Base-by-base conservation (phyloP, 2,797 vertebrate species). In the Lagocephalus sceleratus region DNA sequence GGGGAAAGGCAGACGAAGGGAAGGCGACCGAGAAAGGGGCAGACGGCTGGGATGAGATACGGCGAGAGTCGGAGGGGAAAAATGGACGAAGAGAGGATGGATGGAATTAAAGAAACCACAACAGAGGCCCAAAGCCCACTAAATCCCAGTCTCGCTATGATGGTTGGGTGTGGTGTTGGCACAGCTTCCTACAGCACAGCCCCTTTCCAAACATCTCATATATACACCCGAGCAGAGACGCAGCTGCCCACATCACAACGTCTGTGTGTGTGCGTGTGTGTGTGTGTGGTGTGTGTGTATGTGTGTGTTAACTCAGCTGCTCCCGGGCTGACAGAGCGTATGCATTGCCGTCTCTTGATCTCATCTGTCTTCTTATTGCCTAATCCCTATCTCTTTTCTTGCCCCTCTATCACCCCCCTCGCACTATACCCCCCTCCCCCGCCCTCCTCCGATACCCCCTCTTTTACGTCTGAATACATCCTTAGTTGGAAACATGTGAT, bases 291-390 rank as follows among this genome's bases (percentile, higher is more conserved):
- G 58, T 60, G 44, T 57, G 61, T 64, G 45, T 61, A 50, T 69
- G 68, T 70, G 77, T 65, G 69, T 35, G 62, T 64, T 53, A 55
- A 60, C 68, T 71, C 77, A 83, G 73, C 70, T 75, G 75, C 84
- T 82, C 71, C 63, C 73, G 78, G 76, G 69, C 84, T 78, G 60
- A 57, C 73, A 78, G 60, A 79, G 75, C 69, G 58, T 66, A 71
- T 68, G 58, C 19, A 63, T 67, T 73, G 83, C 72, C 58, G 67
- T 78, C 80, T 82, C 80, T 79, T 79, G 83, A 83, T 84, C 79
- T 82, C 81, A 79, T 86, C 82, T 75, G 76, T 79, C 82, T 82
- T 79, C 81, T 84, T 81, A 86, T 82, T 82, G 69, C 77, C 71
- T 83, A 76, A 82, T 79, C 82, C 68, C 66, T 51, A 23, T 64